Conservation (phyloP, 2,797 vertebrate species). For the Schizopygopsis malacanthus region DNA sequence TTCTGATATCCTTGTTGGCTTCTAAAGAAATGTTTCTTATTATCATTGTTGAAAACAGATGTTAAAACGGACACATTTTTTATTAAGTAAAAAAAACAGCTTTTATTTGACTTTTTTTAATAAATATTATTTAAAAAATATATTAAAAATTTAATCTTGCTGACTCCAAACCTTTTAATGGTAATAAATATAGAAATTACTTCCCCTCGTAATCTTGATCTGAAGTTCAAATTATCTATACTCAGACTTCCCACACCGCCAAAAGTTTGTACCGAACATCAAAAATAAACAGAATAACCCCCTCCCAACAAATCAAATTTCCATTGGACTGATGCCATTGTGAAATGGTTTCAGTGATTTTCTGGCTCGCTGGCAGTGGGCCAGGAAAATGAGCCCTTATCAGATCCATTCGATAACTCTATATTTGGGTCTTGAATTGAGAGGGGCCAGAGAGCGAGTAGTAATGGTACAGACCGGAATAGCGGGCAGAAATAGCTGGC, state of each 20-base stretch:
- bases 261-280: constrained; percentile 15
- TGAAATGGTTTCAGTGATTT: constrained; percentile 45
- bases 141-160: not conserved
- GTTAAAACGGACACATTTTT: not conserved
- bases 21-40: not conserved
- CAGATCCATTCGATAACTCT: constrained; percentile 53
- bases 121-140: not conserved
- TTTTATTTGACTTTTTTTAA: not conserved
- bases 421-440: constrained; percentile 57
- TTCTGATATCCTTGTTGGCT: not conserved
- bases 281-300: constrained; percentile 32
- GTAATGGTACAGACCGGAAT: constrained; percentile 40
- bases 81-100: not conserved
- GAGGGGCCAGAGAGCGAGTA: constrained; percentile 16
- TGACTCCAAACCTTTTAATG: not conserved
- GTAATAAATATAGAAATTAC: not conserved
- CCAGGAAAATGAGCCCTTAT: constrained; percentile 55
- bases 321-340: constrained; percentile 37
- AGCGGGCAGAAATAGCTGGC: constrained; percentile 41
- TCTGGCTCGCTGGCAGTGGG: constrained; percentile 33
- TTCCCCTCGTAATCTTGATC: not conserved
- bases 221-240: not conserved
- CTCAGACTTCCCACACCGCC: constrained; percentile 21
- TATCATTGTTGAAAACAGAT: not conserved
- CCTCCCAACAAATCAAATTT: constrained; percentile 13